phyloP scores from a whole-genome alignment of 2,797 vertebrate species.

The Melanogrammus aeglefinus region DNA sequence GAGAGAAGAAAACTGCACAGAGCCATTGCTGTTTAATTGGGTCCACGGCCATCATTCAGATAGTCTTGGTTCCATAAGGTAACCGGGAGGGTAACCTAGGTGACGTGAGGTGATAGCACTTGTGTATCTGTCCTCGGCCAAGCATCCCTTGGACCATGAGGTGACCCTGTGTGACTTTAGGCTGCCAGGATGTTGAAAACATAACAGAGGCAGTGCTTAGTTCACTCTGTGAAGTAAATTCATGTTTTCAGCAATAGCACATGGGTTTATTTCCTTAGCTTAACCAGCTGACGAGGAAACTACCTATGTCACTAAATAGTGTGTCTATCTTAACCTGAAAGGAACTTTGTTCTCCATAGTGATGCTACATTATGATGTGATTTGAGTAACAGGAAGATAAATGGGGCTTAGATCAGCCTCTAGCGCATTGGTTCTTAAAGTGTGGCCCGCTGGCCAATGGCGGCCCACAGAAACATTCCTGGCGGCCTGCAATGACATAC shows the following conservation, averaged over 20 bases:
- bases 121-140: too few species aligned
- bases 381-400: constrained; percentile 25
- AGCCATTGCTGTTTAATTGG: not conserved
- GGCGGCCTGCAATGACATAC: too few species aligned
- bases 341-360: not conserved
- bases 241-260: constrained; percentile 1
- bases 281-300: not conserved
- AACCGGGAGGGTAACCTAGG: not conserved
- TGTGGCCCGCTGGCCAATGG: too few species aligned
- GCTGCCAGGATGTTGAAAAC: constrained; percentile 30
- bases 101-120: too few species aligned
- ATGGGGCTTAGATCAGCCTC: constrained; percentile 15
- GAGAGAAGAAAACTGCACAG: not conserved
- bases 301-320: not conserved
- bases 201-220: constrained; percentile 25
- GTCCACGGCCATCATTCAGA: not conserved
- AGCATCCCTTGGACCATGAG: not conserved
- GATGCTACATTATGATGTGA: constrained; percentile 11
- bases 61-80: not conserved
- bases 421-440: not conserved
- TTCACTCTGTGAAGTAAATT: not conserved
- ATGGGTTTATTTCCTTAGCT: constrained; percentile 15
- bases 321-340: not conserved
- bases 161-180: constrained; percentile 8
- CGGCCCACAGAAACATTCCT: too few species aligned